Conservation (phyloP, 2,797 vertebrate species). For the Dipus sagitta region DNA sequence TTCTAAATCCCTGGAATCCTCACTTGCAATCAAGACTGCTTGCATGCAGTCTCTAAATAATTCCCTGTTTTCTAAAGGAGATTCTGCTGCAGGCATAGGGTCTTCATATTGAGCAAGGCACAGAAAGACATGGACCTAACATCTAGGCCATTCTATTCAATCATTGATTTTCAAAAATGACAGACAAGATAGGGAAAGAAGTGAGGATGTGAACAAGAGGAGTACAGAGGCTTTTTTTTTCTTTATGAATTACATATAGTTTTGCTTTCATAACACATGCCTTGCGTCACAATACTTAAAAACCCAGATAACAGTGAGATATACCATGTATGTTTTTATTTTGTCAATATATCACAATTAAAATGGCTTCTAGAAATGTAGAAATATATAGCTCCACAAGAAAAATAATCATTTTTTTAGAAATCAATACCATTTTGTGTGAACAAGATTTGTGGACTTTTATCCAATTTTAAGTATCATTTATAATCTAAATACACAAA, state of each 20-base stretch:
- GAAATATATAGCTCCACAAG: neutral
- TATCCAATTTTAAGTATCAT: neutral
- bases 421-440: neutral
- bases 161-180: conserved; percentile 61
- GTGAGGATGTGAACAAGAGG: neutral
- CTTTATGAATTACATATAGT: neutral
- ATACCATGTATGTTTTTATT: conserved; percentile 17
- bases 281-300: conserved; percentile 7
- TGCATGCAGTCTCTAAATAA: conserved; percentile 70
- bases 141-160: conserved; percentile 36
- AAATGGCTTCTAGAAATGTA: neutral
- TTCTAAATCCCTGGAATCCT: conserved; percentile 33
- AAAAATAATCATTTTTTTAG: neutral
- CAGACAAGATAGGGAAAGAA: neutral
- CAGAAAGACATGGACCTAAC: conserved; percentile 11
- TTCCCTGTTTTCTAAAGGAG: conserved; percentile 70
- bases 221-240: neutral
- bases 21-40: conserved; percentile 59
- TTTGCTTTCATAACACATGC: conserved; percentile 9
- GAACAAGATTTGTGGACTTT: neutral
- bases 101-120: conserved; percentile 40
- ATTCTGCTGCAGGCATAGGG: conserved; percentile 41
- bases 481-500: neutral
- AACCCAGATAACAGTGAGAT: neutral
- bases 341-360: conserved; percentile 36